Evolutionary conservation across 2,888 invertebrate species (phyloP).

Genomic region (Incurvaria masculella): DNA sequence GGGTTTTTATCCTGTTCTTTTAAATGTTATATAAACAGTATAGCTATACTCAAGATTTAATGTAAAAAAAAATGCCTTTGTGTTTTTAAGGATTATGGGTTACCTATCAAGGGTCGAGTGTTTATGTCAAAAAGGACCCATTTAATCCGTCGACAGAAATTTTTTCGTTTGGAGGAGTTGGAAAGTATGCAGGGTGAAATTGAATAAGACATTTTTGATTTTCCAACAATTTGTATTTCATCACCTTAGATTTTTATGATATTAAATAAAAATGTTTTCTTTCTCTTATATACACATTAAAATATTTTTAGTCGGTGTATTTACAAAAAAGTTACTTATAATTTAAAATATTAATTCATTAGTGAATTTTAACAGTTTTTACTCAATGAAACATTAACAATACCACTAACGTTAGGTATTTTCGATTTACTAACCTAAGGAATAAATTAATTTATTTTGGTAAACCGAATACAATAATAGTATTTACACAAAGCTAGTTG

Average conservation of each 20-base stretch:
- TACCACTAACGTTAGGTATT: constrained; percentile 27
- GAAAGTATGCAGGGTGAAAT: no score
- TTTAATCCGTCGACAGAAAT: no score
- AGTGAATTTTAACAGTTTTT: constrained; percentile 40
- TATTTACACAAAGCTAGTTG: constrained; percentile 24
- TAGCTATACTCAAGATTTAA: no score
- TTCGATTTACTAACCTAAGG: background rate
- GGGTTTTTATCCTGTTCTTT: no score
- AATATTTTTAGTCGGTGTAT: constrained; percentile 57
- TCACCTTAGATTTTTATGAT: constrained; percentile 46
- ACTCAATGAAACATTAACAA: constrained; percentile 24
- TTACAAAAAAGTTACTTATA: constrained; percentile 60
- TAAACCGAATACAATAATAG: constrained; percentile 24
- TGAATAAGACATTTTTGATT: constrained; percentile 19
- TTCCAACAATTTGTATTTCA: constrained; percentile 55
- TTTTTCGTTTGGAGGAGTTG: no score
- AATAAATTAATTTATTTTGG: background rate
- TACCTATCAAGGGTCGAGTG: no score
- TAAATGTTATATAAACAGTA: no score
- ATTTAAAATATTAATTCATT: constrained; percentile 57
- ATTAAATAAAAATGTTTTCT: constrained; percentile 51
- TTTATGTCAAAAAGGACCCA: no score
- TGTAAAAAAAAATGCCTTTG: no score
- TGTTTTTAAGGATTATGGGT: no score
- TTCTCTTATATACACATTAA: constrained; percentile 56